These are phyloP conservation scores for Rhinoraja longicauda DNA, from an alignment of 2,797 vertebrate species.

Conservation along the genomic window DNA sequence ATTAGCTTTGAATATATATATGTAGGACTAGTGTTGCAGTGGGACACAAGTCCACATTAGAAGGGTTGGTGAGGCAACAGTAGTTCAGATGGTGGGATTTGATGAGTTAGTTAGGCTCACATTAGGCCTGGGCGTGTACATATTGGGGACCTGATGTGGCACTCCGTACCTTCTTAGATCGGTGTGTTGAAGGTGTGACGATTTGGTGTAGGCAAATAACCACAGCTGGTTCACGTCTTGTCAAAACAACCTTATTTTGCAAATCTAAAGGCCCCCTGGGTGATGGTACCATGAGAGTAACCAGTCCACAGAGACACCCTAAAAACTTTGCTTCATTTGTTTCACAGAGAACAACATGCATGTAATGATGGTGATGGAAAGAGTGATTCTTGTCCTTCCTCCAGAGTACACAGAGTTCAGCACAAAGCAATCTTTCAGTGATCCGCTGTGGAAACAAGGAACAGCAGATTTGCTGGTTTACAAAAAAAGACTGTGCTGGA, in stretches of 20 bases:
- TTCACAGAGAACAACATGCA: not conserved
- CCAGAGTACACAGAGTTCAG: not conserved
- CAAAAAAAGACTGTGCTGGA: no score
- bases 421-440: not conserved
- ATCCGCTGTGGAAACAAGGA: no score
- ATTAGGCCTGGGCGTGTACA: not conserved
- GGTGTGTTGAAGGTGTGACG: not conserved
- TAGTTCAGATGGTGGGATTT: no score
- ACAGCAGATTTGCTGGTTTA: no score
- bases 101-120: not conserved
- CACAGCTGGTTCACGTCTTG: slow-evolving; percentile 14
- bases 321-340: not conserved
- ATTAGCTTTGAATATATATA: no score
- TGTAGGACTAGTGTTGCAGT: not conserved
- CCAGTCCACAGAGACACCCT: slow-evolving; percentile 4
- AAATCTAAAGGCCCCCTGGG: slow-evolving; percentile 3
- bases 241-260: slow-evolving; percentile 37
- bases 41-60: not conserved
- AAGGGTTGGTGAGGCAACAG: not conserved
- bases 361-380: slow-evolving; percentile 21
- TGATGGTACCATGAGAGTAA: not conserved
- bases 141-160: not conserved
- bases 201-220: not conserved
- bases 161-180: not conserved
- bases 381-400: slow-evolving; percentile 6